phyloP scores from a whole-genome alignment of 2,888 invertebrate species.

The Toxonevra muliebris region DNA sequence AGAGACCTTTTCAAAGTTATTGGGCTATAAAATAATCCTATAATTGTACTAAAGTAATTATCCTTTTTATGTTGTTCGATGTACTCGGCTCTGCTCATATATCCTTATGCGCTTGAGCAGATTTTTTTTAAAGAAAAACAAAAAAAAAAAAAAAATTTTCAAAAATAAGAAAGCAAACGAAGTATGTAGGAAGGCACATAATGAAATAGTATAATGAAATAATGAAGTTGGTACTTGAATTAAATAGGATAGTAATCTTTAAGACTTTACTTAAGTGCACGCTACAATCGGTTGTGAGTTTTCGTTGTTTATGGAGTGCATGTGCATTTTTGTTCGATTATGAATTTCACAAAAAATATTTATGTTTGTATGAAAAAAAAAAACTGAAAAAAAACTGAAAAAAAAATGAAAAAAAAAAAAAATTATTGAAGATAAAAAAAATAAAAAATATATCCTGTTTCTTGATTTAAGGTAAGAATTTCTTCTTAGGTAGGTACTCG shows the following conservation, averaged over 20 bases:
- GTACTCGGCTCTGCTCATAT: constrained; percentile 10
- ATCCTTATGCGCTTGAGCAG: constrained; percentile 17
- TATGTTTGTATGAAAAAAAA: no score
- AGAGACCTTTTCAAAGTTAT: constrained; percentile 48
- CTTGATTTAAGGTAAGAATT: no score
- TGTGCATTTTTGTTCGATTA: no score
- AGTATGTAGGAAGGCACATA: neutral
- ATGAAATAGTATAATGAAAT: constrained; percentile 13
- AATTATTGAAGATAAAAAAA: no score
- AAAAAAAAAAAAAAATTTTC: neutral
- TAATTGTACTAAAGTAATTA: constrained; percentile 46
- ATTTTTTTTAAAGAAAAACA: constrained; percentile 2
- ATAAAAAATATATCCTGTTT: no score
- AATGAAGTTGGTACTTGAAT: constrained; percentile 19
- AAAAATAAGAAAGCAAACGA: neutral
- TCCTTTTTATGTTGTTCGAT: constrained; percentile 39
- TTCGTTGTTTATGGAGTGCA: neutral
- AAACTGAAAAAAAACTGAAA: no score
- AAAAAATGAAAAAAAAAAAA: no score
- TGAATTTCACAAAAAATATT: no score
- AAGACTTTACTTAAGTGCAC: constrained; percentile 3
- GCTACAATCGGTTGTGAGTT: neutral
- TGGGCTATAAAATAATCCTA: constrained; percentile 60
- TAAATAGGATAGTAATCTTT: neutral
- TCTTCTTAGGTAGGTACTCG: neutral